Evolutionary conservation across 2,888 invertebrate genomes (phyloP).

Genomic region (Bhutanitis thaidina): DNA sequence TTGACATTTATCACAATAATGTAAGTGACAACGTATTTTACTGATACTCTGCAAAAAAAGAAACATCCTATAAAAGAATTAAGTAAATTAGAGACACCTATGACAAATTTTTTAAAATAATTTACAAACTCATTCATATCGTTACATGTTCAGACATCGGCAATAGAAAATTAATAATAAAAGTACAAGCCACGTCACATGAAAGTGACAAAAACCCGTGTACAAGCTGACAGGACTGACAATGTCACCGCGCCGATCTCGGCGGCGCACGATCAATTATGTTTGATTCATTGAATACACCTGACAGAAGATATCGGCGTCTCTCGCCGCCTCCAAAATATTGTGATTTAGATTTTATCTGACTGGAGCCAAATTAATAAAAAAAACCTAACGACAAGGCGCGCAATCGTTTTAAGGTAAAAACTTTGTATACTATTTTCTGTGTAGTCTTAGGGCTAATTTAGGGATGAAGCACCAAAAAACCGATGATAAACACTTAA

Average conservation of each 20-base stretch:
- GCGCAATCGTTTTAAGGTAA: not conserved
- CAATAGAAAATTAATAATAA: conserved; percentile 26
- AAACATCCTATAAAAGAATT: no score
- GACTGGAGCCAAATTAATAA: conserved; percentile 35
- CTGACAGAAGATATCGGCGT: conserved; percentile 43
- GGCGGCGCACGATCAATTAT: conserved; percentile 65
- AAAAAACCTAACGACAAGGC: conserved; percentile 17
- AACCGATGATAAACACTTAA: no score
- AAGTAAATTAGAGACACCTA: no score
- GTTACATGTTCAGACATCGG: conserved; percentile 13
- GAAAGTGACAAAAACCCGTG: conserved; percentile 61
- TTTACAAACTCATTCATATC: conserved; percentile 27
- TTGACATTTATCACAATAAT: no score
- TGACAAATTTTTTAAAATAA: not conserved
- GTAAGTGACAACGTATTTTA: no score
- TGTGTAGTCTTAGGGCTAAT: no score
- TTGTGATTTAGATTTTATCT: conserved; percentile 73
- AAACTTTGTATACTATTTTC: not conserved
- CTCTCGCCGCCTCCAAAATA: conserved; percentile 61
- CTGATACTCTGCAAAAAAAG: no score
- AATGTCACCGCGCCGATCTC: conserved; percentile 37
- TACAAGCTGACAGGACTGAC: conserved; percentile 49
- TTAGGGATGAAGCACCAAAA: no score
- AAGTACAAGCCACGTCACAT: conserved; percentile 28
- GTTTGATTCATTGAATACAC: conserved; percentile 66